Evolutionary conservation across 2,888 invertebrate genomes (phyloP).

Genomic region (Bibio marci): DNA sequence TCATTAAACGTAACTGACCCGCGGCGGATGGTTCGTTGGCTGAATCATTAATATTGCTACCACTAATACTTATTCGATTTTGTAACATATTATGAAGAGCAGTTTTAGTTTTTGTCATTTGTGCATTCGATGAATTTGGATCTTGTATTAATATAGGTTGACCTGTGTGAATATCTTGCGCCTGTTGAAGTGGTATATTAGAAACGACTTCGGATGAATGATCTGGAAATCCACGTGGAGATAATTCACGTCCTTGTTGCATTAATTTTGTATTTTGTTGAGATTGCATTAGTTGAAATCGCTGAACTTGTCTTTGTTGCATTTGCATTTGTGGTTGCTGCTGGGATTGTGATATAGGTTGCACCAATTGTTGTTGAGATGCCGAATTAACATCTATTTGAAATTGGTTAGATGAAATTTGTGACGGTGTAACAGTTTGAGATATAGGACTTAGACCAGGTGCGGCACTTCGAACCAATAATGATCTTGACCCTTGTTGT

Average conservation of each 20-base stretch:
- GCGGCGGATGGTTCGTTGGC: slow-evolving; percentile 42
- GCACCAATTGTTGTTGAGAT: slow-evolving; percentile 31
- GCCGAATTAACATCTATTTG: slow-evolving; percentile 20
- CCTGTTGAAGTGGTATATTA: slow-evolving; percentile 10
- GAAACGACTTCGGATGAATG: background rate
- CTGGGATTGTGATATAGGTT: slow-evolving; percentile 16
- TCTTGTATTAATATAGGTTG: slow-evolving; percentile 20
- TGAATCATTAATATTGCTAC: slow-evolving; percentile 23
- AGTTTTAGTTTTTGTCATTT: slow-evolving; percentile 87
- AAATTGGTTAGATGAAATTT: slow-evolving; percentile 11
- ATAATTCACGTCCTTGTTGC: background rate
- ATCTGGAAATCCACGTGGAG: background rate
- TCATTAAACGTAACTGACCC: slow-evolving; percentile 61
- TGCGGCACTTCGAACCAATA: slow-evolving; percentile 31
- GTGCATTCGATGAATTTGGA: slow-evolving; percentile 34
- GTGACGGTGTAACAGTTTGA: slow-evolving; percentile 9
- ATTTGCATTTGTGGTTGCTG: slow-evolving; percentile 17
- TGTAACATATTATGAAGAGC: slow-evolving; percentile 89
- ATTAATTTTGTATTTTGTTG: slow-evolving; percentile 6
- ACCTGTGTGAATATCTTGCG: slow-evolving; percentile 30
- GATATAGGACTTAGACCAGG: slow-evolving; percentile 26
- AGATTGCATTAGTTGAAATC: slow-evolving; percentile 9
- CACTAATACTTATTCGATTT: slow-evolving; percentile 48
- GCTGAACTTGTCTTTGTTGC: background rate
- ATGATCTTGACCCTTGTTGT: slow-evolving; percentile 42